Percentiles rank a stretch among this genome's conserved stretches.
These are phyloP conservation scores for Trichopoda pennipes DNA, from an alignment of 2,888 invertebrate genomes.

Conservation along the genomic window DNA sequence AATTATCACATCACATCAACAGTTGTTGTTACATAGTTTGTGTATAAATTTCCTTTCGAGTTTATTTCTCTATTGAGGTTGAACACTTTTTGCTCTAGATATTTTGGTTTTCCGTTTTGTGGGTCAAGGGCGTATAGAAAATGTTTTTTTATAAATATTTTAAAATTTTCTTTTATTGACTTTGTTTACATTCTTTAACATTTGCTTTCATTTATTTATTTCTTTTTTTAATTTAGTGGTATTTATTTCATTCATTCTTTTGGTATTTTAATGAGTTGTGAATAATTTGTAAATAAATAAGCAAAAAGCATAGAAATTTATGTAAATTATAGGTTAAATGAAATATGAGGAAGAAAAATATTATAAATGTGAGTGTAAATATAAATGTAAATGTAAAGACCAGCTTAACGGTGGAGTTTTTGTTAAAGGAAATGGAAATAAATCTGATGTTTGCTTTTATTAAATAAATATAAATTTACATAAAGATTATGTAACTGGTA, in stretches of 20 bases:
- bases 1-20: background rate
- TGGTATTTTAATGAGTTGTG: constrained; percentile 41
- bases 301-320: background rate
- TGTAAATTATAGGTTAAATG: background rate
- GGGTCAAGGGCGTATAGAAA: constrained; percentile 57
- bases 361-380: no score
- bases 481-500: no score
- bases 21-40: background rate
- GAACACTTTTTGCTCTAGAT: constrained; percentile 32
- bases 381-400: no score
- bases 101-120: constrained; percentile 26
- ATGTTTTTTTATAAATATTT: constrained; percentile 3
- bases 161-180: constrained; percentile 10
- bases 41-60: constrained; percentile 13
- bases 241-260: constrained; percentile 25
- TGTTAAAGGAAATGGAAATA: no score
- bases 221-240: constrained; percentile 1
- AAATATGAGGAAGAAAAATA: background rate
- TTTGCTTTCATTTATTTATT: background rate
- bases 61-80: constrained; percentile 41
- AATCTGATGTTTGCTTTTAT: no score
- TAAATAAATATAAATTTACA: no score
- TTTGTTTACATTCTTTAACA: background rate
- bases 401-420: no score
- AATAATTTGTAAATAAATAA: background rate